Evolutionary conservation across 2,113 vertebrate species (phyloP).

Genomic region (Plestiodon gilberti): DNA sequence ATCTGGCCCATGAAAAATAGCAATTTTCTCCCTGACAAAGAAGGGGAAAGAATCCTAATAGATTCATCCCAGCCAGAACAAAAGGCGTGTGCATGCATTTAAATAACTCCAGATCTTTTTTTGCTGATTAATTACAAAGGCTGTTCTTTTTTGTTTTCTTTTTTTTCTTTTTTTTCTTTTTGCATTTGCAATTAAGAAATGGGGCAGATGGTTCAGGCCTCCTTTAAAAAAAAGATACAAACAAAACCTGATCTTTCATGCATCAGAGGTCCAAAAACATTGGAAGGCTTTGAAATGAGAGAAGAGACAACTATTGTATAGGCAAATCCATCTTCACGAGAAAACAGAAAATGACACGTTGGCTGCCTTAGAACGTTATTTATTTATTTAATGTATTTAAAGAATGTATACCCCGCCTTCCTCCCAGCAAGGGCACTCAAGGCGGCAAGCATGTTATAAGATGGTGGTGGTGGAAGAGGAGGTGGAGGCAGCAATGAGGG

Average conservation of each 20-base stretch:
- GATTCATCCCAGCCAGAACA: not conserved
- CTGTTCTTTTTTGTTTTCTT: not conserved
- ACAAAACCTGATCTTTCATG: not conserved
- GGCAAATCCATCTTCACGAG: not conserved
- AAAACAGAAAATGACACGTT: not conserved
- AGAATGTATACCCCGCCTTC: no score
- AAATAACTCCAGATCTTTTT: not conserved
- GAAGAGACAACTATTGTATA: not conserved
- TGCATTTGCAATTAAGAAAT: not conserved
- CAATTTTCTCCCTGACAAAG: not conserved
- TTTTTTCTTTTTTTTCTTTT: no score
- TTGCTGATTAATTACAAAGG: slow-evolving; percentile 9
- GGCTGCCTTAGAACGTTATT: no score
- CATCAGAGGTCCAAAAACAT: not conserved
- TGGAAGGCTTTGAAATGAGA: not conserved
- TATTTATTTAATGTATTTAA: no score
- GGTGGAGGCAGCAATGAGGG: no score
- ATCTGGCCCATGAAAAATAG: not conserved
- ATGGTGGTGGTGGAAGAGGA: no score
- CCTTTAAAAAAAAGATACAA: not conserved
- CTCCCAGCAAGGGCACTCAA: no score
- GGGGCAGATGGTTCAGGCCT: not conserved
- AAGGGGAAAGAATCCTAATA: not conserved
- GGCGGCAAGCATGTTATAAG: no score
- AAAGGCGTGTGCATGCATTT: not conserved